phyloP scores from a whole-genome alignment of 2,113 vertebrate species.

The Daboia siamensis region DNA sequence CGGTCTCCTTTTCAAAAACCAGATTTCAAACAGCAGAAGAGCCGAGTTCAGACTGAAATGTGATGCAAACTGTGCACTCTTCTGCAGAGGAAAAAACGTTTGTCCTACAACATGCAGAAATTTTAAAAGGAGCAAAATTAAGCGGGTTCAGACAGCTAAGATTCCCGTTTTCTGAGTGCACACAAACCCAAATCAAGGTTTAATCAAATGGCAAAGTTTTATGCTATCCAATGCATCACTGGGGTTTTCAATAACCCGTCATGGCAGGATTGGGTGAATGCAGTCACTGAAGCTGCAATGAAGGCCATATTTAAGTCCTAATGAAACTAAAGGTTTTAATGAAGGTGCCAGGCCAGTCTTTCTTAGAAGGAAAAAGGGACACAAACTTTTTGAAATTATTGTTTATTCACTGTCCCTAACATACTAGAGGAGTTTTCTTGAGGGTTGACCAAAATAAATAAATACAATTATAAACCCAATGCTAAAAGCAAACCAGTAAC shows the following conservation, averaged over 20 bases:
- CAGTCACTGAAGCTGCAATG: neutral
- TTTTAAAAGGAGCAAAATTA: neutral
- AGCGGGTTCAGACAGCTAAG: neutral
- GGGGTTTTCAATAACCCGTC: neutral
- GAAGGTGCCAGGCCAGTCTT: neutral
- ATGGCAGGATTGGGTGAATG: neutral
- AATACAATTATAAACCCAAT: neutral
- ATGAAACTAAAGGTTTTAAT: neutral
- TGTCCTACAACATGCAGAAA: neutral
- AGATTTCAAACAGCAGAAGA: neutral
- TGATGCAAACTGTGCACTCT: neutral
- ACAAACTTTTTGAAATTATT: neutral
- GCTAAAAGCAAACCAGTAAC: neutral
- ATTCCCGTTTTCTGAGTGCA: neutral
- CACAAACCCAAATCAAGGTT: neutral
- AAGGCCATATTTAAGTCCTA: neutral
- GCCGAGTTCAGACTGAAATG: neutral
- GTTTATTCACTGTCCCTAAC: neutral
- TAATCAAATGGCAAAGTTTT: neutral
- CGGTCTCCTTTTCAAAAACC: neutral
- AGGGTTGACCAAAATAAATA: neutral
- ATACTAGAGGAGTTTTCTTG: neutral
- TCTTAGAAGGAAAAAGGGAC: neutral
- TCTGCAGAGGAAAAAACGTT: neutral
- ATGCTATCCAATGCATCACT: neutral